Evolutionary conservation across 1,140 invertebrate genomes (phyloP), one percentile per base, ranked within the genome.

Genomic region (Zaprionus lachaisei): DNA sequence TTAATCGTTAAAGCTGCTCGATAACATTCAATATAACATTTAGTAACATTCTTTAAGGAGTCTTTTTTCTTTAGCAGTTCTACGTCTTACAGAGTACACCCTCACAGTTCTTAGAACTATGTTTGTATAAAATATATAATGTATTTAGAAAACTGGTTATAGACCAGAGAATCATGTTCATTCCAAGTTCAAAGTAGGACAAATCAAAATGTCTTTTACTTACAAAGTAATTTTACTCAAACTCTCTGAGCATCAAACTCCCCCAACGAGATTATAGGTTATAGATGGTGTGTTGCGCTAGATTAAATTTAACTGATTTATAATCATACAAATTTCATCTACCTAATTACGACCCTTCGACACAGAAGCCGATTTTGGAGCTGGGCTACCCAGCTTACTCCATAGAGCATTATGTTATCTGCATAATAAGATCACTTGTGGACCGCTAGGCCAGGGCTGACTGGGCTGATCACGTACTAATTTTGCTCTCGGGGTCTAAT

Each of bases 401-500:
- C 9, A 20, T 54, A 28, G 7, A 17, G n/a, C 17, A 47, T 47
- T 47, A 41, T 41, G 28, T 66, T 70, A 75, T 63, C 60, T 71
- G 72, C 72, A 71, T 75, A 75, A 57, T 49, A 26, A 72, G 73
- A 72, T 76, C 55, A 55, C 41, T 47, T 47, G 41, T 72, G 60
- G 64, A 72, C 73, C 68, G 73, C 73, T 76, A 75, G 63, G 38
- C 60, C 41, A 22, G 47, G 62, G 26, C 47, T 55, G 28, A 44
- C 55, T 66, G 55, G 26, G 37, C 72, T 72, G 69, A 76, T 60
- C 73, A 72, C 69, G 73, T 58, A 72, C 68, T 76, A 72, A 72
- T 72, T 76, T 72, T 72, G 47, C 49, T 37, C 60, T 60, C 24
- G 26, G 34, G 58, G 58, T 62, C 58, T 70, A 70, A 70, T 70